Evolutionary conservation across 1,140 invertebrate genomes (phyloP).

Genomic region (Drosophila parvula): DNA sequence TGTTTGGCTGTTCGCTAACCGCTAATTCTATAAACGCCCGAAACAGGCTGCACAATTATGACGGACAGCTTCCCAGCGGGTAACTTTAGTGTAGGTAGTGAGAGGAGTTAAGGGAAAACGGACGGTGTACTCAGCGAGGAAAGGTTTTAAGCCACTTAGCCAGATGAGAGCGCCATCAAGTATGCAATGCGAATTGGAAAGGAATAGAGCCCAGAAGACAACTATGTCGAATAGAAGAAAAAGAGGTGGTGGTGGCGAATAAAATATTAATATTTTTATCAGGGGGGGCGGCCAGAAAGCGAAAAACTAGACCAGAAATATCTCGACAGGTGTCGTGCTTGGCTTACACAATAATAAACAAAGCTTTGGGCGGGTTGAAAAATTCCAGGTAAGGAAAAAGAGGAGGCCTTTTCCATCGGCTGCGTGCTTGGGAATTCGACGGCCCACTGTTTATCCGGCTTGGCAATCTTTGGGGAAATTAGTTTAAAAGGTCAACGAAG

Average conservation of each 20-base stretch:
- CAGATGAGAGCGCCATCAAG: slow-evolving; percentile 71
- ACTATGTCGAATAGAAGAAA: slow-evolving; percentile 18
- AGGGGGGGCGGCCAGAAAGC: slow-evolving; percentile 11
- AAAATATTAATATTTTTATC: slow-evolving; percentile 77
- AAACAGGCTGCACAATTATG: slow-evolving; percentile 74
- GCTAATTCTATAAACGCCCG: slow-evolving; percentile 67
- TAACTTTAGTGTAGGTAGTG: neutral
- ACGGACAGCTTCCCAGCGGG: slow-evolving; percentile 53
- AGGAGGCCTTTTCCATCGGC: slow-evolving; percentile 2
- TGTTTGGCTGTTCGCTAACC: slow-evolving; percentile 39
- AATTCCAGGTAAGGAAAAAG: neutral
- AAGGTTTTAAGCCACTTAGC: slow-evolving; percentile 76
- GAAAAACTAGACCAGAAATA: slow-evolving; percentile 63
- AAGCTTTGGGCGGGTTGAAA: slow-evolving; percentile 38
- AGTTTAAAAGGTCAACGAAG: slow-evolving; percentile 73
- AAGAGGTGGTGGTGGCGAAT: slow-evolving; percentile 32
- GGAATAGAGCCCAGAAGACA: slow-evolving; percentile 31
- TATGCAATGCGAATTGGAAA: slow-evolving; percentile 55
- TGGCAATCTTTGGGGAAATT: slow-evolving; percentile 74
- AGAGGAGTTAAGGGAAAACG: too few species aligned
- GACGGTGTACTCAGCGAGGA: slow-evolving; percentile 1
- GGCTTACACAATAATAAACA: slow-evolving; percentile 77
- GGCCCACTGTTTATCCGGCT: slow-evolving; percentile 31
- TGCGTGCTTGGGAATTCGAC: slow-evolving; percentile 64
- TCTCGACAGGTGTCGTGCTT: slow-evolving; percentile 73